Base-by-base conservation (phyloP, 2,113 vertebrate species). In the Tragelaphus imberbis region DNA sequence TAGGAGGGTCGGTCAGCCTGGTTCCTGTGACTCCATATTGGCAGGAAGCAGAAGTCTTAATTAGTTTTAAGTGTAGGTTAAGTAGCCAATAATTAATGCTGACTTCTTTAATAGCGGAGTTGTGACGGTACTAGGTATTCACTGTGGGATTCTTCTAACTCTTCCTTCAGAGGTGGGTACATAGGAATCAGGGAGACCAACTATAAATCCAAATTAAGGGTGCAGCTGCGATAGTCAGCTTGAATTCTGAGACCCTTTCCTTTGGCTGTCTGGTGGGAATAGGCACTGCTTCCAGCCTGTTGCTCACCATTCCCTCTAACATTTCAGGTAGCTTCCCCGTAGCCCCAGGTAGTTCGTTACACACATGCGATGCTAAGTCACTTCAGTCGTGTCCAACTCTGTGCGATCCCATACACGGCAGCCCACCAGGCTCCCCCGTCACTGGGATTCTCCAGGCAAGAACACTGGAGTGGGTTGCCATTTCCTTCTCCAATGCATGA, bases 51-150 rank as follows among this genome's bases (percentile, higher is more conserved):
- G 16, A 96, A 87, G 56, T 51, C 68, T 96, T 94, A 5, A 12
- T 95, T 97, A 63, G 49, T 91, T 97, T 84, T 90, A 88, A 77
- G n/a, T 28, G 27, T 92, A 88, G 19, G 17, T 65, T 93, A 85
- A 88, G 77, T 84, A 40, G 12, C 63, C 25, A 40, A 3, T 87
- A 68, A 36, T 94, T 63, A 59, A 56, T 71, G 59, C 17, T 59
- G 75, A 68, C 86, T 85, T 96, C 30, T 59, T 65, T 88, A 81
- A 88, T 47, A 49, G 23, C 19, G 28, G 23, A 61, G 28, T 79
- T 94, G n/a, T 47, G 44, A 30, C 82, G 23, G 36, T 40, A 33
- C 82, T 90, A 55, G 47, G 21, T 44, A 44, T 85, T 95, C 28
- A 49, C 53, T n/a, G 2, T 88, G 61, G 61, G 33, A 6, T 81